These are phyloP conservation scores for Rhynchomys soricoides DNA, from an alignment of 2,113 vertebrate species.

Conservation along the genomic window DNA sequence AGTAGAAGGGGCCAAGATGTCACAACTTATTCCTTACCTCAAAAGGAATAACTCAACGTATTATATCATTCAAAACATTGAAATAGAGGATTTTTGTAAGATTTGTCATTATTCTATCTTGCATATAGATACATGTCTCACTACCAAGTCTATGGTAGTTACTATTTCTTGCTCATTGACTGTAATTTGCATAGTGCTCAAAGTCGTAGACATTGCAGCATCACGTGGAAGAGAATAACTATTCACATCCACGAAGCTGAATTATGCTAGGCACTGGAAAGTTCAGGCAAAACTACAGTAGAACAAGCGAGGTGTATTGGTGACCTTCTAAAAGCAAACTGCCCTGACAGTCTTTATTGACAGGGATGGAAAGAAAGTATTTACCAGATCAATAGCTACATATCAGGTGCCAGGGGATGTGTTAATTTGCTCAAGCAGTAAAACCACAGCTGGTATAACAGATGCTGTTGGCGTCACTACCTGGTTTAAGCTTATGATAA, in stretches of 20 bases:
- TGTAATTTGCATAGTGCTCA: not conserved
- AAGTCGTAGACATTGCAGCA: not conserved
- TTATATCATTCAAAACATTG: not conserved
- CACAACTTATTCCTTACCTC: not conserved
- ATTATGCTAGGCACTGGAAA: not conserved
- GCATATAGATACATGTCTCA: not conserved
- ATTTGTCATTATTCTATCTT: not conserved
- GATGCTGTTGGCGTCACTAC: not conserved
- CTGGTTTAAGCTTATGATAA: not conserved
- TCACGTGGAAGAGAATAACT: not conserved
- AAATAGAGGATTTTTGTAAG: not conserved
- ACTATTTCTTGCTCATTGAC: not conserved
- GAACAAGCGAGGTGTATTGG: not conserved
- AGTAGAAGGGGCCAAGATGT: not conserved
- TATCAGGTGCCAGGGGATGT: not conserved
- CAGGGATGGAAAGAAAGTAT: not conserved
- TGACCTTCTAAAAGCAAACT: not conserved
- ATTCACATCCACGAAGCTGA: not conserved
- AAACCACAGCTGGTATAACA: not conserved
- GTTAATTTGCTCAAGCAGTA: slow-evolving; percentile 6
- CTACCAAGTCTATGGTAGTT: not conserved
- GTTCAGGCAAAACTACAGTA: not conserved
- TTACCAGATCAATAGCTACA: not conserved
- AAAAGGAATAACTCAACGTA: not conserved
- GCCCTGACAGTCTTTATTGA: not conserved